These are phyloP conservation scores for Drosophila lacertosa DNA, from an alignment of 1,140 invertebrate species.

Conservation along the genomic window DNA sequence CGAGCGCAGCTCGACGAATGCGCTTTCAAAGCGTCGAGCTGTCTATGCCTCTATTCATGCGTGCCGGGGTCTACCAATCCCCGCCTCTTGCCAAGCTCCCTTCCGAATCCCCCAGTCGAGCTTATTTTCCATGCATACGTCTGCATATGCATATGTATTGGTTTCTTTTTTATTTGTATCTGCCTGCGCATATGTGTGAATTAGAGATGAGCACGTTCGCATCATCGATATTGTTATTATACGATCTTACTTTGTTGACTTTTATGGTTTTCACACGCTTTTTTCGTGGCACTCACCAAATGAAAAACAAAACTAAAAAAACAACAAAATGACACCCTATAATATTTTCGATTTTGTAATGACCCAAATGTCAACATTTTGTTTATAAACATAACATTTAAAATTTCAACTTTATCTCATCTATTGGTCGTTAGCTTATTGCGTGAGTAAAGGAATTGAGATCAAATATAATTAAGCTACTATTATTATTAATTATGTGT, in stretches of 20 bases:
- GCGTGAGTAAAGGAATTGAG: too few relatives aligned
- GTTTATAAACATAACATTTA: neutral
- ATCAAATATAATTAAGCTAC: too few relatives aligned
- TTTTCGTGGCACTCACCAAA: neutral
- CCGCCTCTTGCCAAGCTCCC: too few relatives aligned
- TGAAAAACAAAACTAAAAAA: neutral
- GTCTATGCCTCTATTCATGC: slow-evolving; percentile 67
- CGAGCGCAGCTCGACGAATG: slow-evolving; percentile 33
- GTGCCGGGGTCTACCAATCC: slow-evolving; percentile 30
- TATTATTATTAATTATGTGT: neutral
- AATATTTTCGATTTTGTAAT: slow-evolving; percentile 30
- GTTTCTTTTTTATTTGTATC: too few relatives aligned
- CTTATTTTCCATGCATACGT: slow-evolving; percentile 34
- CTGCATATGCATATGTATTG: neutral
- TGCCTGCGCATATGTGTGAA: slow-evolving; percentile 11
- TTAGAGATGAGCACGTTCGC: slow-evolving; percentile 48
- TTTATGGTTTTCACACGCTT: slow-evolving; percentile 26
- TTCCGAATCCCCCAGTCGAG: slow-evolving; percentile 3
- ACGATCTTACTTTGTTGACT: slow-evolving; percentile 18
- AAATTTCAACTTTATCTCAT: neutral
- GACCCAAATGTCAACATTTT: slow-evolving; percentile 4
- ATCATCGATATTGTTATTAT: slow-evolving; percentile 43
- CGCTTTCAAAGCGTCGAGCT: slow-evolving; percentile 66
- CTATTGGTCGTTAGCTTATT: neutral
- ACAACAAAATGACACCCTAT: slow-evolving; percentile 20